Base-by-base conservation (phyloP, 1,140 invertebrate genomes). In the Acarapis woodi region DNA sequence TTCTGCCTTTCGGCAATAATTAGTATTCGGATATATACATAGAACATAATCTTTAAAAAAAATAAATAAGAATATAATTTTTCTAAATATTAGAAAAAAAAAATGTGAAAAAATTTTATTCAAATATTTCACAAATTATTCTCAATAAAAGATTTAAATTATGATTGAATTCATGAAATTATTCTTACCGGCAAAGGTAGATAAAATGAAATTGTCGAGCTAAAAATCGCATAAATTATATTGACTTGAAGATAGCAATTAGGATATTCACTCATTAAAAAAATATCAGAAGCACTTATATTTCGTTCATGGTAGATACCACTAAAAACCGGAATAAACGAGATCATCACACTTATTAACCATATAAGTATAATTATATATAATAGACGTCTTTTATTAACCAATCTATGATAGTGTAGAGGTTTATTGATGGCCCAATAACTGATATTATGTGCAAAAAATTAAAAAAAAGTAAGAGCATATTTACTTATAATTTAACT, bases 41-140 rank as follows among this genome's bases (percentile, higher is more conserved):
- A 67, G 18, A 83, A 70, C 78, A 85, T 85, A 30, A 87, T 73
- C n/a, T n/a, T n/a, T n/a, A n/a, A n/a, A n/a, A n/a, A n/a, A n/a
- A n/a, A n/a, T n/a, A n/a, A n/a, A n/a, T n/a, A n/a, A n/a, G n/a
- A n/a, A n/a, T n/a, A n/a, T n/a, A n/a, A n/a, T n/a, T n/a, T n/a
- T n/a, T n/a, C n/a, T n/a, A n/a, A n/a, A n/a, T n/a, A n/a, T n/a
- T n/a, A n/a, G n/a, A n/a, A n/a, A n/a, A n/a, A n/a, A n/a, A n/a
- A n/a, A n/a, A n/a, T n/a, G n/a, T n/a, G n/a, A n/a, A n/a, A n/a
- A n/a, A n/a, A n/a, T n/a, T n/a, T n/a, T n/a, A n/a, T n/a, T n/a
- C n/a, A n/a, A n/a, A n/a, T n/a, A n/a, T n/a, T n/a, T n/a, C n/a
- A n/a, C n/a, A n/a, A n/a, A n/a, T n/a, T n/a, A n/a, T n/a, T n/a